Evolutionary conservation across 2,113 vertebrate genomes (phyloP), one percentile per base, ranked within the genome.

Genomic region (Heloderma charlesbogerti): DNA sequence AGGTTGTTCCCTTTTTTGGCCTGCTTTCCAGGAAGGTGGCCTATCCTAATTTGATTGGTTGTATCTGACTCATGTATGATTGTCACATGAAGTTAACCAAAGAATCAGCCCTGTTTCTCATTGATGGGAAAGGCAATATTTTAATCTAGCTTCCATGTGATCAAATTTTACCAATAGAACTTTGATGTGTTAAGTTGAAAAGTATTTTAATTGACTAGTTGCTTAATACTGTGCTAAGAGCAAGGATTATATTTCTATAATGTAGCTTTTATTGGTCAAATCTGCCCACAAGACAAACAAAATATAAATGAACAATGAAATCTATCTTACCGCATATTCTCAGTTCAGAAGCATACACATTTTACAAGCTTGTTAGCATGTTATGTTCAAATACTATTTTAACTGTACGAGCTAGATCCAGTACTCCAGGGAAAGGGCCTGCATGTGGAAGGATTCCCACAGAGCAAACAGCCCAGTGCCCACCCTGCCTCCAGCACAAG

Each of bases 51-150:
- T 20, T 3, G 88, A 93, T 92, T 96, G 91, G 88, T 93, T 88
- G 84, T 91, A 91, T 40, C 82, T 90, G 92, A 90, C 91, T 89
- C 84, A 91, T 88, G 91, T 95, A 93, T 94, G 78, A 92, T 67
- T 91, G 90, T 93, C 89, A 91, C 54, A 80, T 92, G 89, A 85
- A 94, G 85, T 95, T 91, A 94, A 94, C 92, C 90, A 95, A 96
- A 96, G 95, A 94, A 88, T 90, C 88, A 94, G 81, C 80, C 89
- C 94, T 94, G 85, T 94, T 95, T 93, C 93, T 93, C 88, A 94
- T 92, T 92, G 94, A 87, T 75, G 67, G 81, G 86, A 72, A 72
- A 91, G 84, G 82, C 92, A 91, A 79, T 92, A 84, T 94, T 77
- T 95, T 91, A 89, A 88, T 87, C 93, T 95, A 91, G 75, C 71